Evolutionary conservation across 2,113 vertebrate genomes (phyloP), one percentile per base, ranked within the genome.

Genomic region (Cyprinus carpio): DNA sequence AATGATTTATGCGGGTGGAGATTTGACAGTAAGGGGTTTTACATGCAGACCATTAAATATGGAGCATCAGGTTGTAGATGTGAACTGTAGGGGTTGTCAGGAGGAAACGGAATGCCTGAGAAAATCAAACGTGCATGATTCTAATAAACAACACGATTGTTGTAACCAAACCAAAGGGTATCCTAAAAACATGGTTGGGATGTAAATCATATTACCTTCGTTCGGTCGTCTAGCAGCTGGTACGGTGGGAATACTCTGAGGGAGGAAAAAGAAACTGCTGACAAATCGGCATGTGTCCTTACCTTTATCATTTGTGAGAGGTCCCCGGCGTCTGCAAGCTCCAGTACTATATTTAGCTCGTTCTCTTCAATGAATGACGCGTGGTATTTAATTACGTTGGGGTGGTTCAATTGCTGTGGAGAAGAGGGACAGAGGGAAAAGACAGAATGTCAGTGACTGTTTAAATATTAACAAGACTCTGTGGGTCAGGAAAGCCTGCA

Each of bases 331-430:
- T 99, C 98, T 7, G 97, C 98, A 88, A 99, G 94, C 91, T 99
- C 97, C 95, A 99, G 93, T 74, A 99, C 98, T 91, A 99, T 99
- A 93, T 99, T 99, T 87, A 99, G 94, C 87, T 99, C 97, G 84
- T 99, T 98, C 89, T 99, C 97, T 93, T 99, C 98, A 90, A 99
- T 99, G 93, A 99, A 99, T 65, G 97, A 99, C n/a, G 97, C 98
- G 74, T 98, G 97, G 89, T 99, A 99, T 93, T 99, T 99, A 92
- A 99, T 99, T 88, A 99, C 97, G 92, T 99, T 99, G 87, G 98
- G 96, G 90, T 99, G 98, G 92, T 99, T 99, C 93, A 99, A 90
- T 97, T 99, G 98, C 98, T 99, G 93, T 90, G 76, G 83, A 81
- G 20, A 23, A n/a, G 54, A 87, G 82, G 86, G 78, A 81, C 18